Evolutionary conservation across 2,113 vertebrate genomes (phyloP).

Genomic region (Paralichthys olivaceus): DNA sequence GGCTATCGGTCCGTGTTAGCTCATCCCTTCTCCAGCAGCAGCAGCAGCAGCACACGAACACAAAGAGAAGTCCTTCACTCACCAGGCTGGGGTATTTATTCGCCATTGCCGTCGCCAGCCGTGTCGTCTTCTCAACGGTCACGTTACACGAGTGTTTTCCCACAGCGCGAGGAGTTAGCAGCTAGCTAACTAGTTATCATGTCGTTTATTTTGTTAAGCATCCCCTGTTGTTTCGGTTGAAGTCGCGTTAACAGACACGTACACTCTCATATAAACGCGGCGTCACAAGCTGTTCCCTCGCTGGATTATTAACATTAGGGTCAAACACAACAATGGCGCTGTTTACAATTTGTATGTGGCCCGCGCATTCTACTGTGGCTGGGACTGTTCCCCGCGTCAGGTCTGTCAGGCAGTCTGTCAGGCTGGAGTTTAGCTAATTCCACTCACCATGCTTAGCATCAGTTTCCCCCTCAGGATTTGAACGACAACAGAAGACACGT

Average conservation of each 20-base stretch:
- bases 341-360: constrained; percentile 30
- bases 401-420: constrained; percentile 9
- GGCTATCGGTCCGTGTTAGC: too few relatives aligned
- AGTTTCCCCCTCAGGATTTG: not conserved
- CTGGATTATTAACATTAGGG: not conserved
- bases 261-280: not conserved
- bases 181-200: constrained; percentile 5
- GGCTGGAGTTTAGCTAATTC: not conserved
- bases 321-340: constrained; percentile 55
- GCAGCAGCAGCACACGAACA: not conserved
- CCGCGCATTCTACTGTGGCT: not conserved
- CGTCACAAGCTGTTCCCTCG: rapidly evolving
- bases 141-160: not conserved
- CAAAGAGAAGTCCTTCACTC: not conserved
- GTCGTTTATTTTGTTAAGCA: not conserved
- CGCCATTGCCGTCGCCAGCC: constrained; percentile 26
- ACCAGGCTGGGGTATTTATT: constrained; percentile 47
- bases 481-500: not conserved
- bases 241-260: not conserved
- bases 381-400: rapidly evolving
- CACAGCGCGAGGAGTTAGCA: constrained; percentile 4
- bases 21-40: not conserved
- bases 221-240: not conserved
- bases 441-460: not conserved
- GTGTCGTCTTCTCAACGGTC: not conserved